These are phyloP conservation scores for Cerastoderma edule DNA, from an alignment of 2,888 invertebrate genomes.

Conservation along the genomic window DNA sequence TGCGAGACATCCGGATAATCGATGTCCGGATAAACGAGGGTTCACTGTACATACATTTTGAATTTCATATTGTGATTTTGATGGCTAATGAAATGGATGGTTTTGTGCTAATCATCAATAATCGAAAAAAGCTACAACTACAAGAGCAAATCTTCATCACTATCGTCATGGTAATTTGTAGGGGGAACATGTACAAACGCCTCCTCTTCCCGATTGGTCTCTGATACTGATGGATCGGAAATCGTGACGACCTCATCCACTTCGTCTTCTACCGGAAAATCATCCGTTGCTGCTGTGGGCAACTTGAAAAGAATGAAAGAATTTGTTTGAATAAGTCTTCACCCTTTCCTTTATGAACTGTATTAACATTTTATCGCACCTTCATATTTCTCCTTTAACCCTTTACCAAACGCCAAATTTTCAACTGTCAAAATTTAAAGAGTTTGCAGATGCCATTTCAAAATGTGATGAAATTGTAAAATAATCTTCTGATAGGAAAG, in stretches of 20 bases:
- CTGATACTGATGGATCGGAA: conserved; percentile 40
- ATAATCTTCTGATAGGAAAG: too few relatives aligned
- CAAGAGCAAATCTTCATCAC: conserved; percentile 58
- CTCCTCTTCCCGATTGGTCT: conserved; percentile 37
- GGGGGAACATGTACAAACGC: conserved; percentile 33
- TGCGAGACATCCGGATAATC: too few relatives aligned
- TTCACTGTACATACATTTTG: neutral
- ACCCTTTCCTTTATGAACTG: neutral
- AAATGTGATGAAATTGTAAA: too few relatives aligned
- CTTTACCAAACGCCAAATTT: too few relatives aligned
- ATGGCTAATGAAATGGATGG: neutral
- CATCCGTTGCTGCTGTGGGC: conserved; percentile 48
- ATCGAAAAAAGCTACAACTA: conserved; percentile 1
- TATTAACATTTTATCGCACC: neutral
- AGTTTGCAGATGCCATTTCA: too few relatives aligned
- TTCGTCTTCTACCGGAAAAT: conserved; percentile 50
- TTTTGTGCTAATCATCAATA: too few relatives aligned
- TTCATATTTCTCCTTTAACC: too few relatives aligned
- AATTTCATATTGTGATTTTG: neutral
- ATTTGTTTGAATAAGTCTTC: neutral
- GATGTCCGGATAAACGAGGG: too few relatives aligned
- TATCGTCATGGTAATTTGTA: conserved; percentile 58
- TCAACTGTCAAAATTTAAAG: too few relatives aligned
- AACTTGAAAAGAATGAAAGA: conserved; percentile 50
- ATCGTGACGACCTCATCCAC: conserved; percentile 52